phyloP scores from a whole-genome alignment of 2,888 invertebrate species.

The Apeira syringaria region DNA sequence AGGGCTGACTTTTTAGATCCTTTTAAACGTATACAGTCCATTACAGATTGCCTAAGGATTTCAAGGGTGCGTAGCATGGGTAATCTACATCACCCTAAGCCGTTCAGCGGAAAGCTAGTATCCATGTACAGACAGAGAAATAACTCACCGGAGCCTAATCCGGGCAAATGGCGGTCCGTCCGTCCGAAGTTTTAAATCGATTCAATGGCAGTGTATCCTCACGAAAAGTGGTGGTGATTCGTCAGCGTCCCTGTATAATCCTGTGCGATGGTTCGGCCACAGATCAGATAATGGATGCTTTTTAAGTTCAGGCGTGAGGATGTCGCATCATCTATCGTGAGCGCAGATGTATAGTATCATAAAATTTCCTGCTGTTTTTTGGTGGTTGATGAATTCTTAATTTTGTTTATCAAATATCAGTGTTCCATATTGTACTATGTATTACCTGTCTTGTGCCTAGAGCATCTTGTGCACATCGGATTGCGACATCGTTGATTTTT shows the following conservation, averaged over 20 bases:
- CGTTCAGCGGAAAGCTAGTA: conserved; percentile 13
- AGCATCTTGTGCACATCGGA: too few species aligned
- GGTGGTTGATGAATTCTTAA: too few species aligned
- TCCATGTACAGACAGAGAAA: conserved; percentile 13
- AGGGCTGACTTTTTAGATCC: background rate
- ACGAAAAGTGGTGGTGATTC: conserved; percentile 69
- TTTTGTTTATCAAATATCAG: too few species aligned
- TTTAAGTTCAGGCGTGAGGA: conserved; percentile 45
- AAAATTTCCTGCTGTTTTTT: too few species aligned
- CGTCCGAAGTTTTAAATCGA: conserved; percentile 67
- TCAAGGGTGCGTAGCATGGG: conserved; percentile 14
- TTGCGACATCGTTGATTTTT: too few species aligned
- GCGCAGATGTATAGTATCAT: conserved; percentile 19
- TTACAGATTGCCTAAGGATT: conserved; percentile 2
- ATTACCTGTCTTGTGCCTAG: too few species aligned
- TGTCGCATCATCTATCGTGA: conserved; percentile 74
- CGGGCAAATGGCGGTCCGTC: conserved; percentile 26
- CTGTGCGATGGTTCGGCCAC: conserved; percentile 68
- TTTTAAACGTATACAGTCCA: background rate
- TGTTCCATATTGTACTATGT: too few species aligned
- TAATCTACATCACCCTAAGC: conserved; percentile 18
- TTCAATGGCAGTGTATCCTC: conserved; percentile 70
- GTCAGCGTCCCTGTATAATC: conserved; percentile 79
- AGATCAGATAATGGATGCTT: background rate
- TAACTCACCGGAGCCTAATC: conserved; percentile 29